Conservation (phyloP, 1,140 invertebrate genomes). For the Pantala flavescens region DNA sequence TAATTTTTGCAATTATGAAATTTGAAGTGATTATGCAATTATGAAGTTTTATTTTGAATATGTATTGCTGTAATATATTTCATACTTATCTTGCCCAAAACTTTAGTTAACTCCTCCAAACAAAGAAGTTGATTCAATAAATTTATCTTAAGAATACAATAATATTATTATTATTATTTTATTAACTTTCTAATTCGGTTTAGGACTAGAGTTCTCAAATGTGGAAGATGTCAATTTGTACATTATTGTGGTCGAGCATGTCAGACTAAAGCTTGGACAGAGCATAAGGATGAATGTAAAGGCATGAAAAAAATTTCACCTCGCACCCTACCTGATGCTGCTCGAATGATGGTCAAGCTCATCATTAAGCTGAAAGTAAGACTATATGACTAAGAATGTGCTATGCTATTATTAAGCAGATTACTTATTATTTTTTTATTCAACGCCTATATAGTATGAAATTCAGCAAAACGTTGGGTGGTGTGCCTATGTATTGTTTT, state of each 20-base stretch:
- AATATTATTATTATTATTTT: no score
- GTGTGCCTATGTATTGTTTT: no score
- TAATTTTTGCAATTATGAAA: no score
- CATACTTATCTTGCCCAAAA: background rate
- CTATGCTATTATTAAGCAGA: no score
- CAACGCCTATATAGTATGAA: no score
- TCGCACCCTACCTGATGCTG: constrained; percentile 57
- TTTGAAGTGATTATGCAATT: background rate
- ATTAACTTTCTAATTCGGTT: constrained; percentile 24
- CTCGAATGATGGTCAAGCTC: constrained; percentile 58
- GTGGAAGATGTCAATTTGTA: constrained; percentile 67
- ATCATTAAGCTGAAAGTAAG: constrained; percentile 49
- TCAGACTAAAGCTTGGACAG: constrained; percentile 60
- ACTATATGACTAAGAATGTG: background rate
- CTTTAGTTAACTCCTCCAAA: no score
- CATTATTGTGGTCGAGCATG: constrained; percentile 64
- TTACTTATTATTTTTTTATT: no score
- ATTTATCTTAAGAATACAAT: no score
- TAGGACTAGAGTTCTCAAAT: constrained; percentile 57
- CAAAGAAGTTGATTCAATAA: no score
- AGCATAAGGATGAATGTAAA: constrained; percentile 66
- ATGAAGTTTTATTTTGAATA: background rate
- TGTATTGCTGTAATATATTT: background rate
- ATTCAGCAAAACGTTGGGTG: no score
- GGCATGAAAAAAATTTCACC: constrained; percentile 55